These are phyloP conservation scores for Caranx ignobilis DNA, from an alignment of 2,113 vertebrate genomes.

Conservation along the genomic window DNA sequence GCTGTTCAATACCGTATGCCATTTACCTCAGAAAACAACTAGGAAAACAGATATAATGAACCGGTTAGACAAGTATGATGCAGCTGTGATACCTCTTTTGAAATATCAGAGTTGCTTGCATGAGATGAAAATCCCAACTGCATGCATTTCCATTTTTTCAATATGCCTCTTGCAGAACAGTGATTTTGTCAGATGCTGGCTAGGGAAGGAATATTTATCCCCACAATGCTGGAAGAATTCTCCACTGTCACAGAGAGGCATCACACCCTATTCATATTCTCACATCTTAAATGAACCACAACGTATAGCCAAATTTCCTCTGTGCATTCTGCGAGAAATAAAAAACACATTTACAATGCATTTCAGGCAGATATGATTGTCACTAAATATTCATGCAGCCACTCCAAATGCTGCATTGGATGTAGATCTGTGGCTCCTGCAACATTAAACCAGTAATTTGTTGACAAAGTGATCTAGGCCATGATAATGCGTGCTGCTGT, in stretches of 20 bases:
- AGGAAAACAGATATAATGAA: conserved; percentile 58
- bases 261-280: conserved; percentile 37
- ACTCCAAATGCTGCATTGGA: background rate
- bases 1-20: conserved; percentile 64
- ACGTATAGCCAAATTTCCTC: background rate
- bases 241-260: conserved; percentile 1
- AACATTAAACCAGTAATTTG: conserved; percentile 61
- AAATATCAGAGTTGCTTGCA: conserved; percentile 19
- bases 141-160: conserved; percentile 50
- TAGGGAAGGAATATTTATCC: conserved; percentile 36
- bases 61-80: conserved; percentile 36
- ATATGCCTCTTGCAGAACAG: conserved; percentile 45
- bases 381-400: conserved; percentile 9
- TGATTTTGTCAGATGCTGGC: conserved; percentile 45
- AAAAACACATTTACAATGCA: conserved; percentile 4
- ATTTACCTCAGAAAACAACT: conserved; percentile 58
- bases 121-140: conserved; percentile 40
- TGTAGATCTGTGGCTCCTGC: conserved; percentile 36
- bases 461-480: conserved; percentile 54
- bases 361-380: conserved; percentile 26
- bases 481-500: conserved; percentile 47
- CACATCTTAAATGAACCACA: conserved; percentile 2
- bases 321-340: background rate
- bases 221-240: conserved; percentile 15
- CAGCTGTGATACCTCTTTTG: conserved; percentile 48